These are phyloP conservation scores for Campoplex capitator DNA, from an alignment of 2,888 invertebrate species.

Conservation along the genomic window DNA sequence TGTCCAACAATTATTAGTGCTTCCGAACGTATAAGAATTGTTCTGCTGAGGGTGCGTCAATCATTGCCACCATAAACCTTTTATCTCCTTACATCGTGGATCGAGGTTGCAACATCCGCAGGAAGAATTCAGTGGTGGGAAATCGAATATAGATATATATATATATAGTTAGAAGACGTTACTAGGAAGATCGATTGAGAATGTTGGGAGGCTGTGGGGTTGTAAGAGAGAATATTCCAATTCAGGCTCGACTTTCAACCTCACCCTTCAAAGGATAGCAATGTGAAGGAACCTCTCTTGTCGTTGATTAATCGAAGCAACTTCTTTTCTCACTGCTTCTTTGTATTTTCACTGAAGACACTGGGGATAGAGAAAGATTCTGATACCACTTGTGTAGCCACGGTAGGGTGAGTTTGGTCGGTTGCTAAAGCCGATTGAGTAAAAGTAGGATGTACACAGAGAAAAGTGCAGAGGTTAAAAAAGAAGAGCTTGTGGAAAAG, in stretches of 20 bases:
- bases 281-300: slow-evolving; percentile 20
- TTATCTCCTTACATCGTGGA: slow-evolving; percentile 38
- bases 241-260: slow-evolving; percentile 49
- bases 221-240: slow-evolving; percentile 15
- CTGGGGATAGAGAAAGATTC: slow-evolving; percentile 1
- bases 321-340: slow-evolving; percentile 22
- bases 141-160: not conserved
- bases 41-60: not conserved
- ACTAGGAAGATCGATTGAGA: slow-evolving; percentile 57
- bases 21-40: not conserved
- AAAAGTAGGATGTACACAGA: slow-evolving; percentile 44
- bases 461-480: slow-evolving; percentile 23
- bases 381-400: not conserved
- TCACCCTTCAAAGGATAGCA: slow-evolving; percentile 22
- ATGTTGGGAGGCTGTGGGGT: slow-evolving; percentile 18
- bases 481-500: slow-evolving; percentile 37
- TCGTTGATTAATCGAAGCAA: slow-evolving; percentile 60
- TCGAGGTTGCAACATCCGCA: slow-evolving; percentile 8
- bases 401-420: not conserved
- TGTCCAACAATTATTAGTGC: not conserved
- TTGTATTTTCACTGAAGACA: slow-evolving; percentile 25
- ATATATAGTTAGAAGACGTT: slow-evolving; percentile 6
- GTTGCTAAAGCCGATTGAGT: slow-evolving; percentile 23
- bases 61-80: slow-evolving; percentile 21
- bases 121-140: slow-evolving; percentile 24